A percentile compares a stretch with the other conserved stretches of the same genome.
Evolutionary conservation across 2,888 invertebrate species (phyloP).

Genomic region (Machimus rusticus): DNA sequence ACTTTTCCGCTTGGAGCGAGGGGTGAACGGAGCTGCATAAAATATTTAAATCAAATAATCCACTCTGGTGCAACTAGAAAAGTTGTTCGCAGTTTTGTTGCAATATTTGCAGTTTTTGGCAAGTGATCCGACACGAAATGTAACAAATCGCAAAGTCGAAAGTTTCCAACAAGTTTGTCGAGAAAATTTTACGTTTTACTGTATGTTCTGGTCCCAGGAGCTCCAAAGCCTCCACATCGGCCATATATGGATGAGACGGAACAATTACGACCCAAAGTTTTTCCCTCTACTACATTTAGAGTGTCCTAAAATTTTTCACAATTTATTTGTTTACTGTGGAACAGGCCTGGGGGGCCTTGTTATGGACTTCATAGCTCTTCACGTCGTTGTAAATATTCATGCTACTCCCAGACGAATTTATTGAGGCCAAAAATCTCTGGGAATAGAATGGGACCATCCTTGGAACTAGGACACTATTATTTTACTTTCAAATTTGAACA

Average conservation of each 20-base stretch:
- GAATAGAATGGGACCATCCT: not conserved
- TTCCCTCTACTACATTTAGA: not conserved
- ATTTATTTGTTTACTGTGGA: not conserved
- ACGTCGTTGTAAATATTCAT: not conserved
- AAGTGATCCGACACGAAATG: slow-evolving; percentile 2
- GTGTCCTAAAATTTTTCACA: not conserved
- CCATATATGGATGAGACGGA: not conserved
- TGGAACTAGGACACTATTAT: not conserved
- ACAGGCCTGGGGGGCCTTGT: not conserved
- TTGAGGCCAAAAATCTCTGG: not conserved
- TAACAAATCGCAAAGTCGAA: not conserved
- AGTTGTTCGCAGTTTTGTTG: slow-evolving; percentile 14
- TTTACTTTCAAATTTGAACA: not conserved
- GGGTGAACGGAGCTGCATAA: not conserved
- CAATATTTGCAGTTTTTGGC: slow-evolving; percentile 12
- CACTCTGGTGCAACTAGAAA: slow-evolving; percentile 5
- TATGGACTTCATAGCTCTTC: not conserved
- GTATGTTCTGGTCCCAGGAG: not conserved
- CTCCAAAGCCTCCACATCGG: not conserved
- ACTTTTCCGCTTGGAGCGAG: not conserved
- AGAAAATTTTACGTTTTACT: not conserved
- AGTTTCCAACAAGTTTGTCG: not conserved
- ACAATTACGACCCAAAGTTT: not conserved
- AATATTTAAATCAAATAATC: slow-evolving; percentile 23
- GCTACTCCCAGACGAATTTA: not conserved